Evolutionary conservation across 2,888 invertebrate genomes (phyloP), one percentile per base, ranked within the genome.

Genomic region (Cerastoderma edule): DNA sequence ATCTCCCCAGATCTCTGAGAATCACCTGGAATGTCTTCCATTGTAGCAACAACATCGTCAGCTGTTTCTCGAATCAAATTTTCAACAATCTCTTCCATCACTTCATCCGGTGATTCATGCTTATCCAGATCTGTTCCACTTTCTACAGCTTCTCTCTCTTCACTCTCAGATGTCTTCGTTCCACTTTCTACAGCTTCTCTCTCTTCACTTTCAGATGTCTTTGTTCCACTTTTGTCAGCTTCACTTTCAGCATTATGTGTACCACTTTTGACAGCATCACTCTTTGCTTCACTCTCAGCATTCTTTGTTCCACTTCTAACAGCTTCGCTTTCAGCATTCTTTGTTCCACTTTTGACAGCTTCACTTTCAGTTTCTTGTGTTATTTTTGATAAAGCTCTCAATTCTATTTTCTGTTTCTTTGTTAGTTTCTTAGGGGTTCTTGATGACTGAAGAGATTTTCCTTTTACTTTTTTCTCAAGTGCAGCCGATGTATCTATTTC

Each of bases 111-210:
- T 19, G 24, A 33, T 24, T 67, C 53, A 30, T 70, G 24, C 3
- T 2, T 60, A 13, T 19, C 48, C 35, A 44, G 27, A 13, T 22
- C 13, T 22, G 50, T 19, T 39, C 10, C 22, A 54, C 56, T 24
- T 13, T n/a, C 53, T 5, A n/a, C 28, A 1, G 46, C 35, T 4
- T 65, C 65, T 22, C 19, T 54, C 28, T 65, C 71, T 24, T 54
- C 64, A 54, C 64, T 10, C n/a, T 24, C 50, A 10, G 50, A 5
- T 19, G 24, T 6, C n/a, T n/a, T n/a, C n/a, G n/a, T n/a, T n/a
- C n/a, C n/a, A n/a, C 50, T 24, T 22, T 50, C 50, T 50, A 50
- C 6, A 22, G n/a, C 24, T 4, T 10, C 22, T 10, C 24, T 24
- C 19, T 10, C 50, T 22, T 50, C 50, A 50, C 50, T 19, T 50